A percentile compares a stretch with the other conserved stretches of the same genome.
phyloP scores from a whole-genome alignment of 2,888 invertebrate species.

The Ectropis crepuscularia region DNA sequence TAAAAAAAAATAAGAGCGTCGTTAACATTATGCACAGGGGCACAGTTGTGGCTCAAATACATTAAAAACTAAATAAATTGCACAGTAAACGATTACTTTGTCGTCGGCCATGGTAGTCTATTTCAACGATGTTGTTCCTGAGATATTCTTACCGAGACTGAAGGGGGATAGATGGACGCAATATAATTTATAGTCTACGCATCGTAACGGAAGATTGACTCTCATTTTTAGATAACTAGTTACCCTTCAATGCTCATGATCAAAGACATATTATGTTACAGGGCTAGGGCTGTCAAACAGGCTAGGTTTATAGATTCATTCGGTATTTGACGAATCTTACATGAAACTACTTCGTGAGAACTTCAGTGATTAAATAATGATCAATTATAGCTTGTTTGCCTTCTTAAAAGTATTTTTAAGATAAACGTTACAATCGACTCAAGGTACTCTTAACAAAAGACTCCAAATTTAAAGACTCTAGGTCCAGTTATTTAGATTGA shows the following conservation, averaged over 20 bases:
- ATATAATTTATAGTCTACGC: slow-evolving; percentile 67
- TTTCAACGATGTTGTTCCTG: slow-evolving; percentile 44
- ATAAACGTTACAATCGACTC: no score
- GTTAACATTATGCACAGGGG: slow-evolving; percentile 17
- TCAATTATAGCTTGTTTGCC: no score
- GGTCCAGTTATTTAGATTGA: no score
- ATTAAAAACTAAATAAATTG: background rate
- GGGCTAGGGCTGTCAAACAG: slow-evolving; percentile 58
- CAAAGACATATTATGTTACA: slow-evolving; percentile 65
- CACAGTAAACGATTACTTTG: slow-evolving; percentile 53
- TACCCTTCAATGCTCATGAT: slow-evolving; percentile 74
- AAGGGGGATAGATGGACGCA: slow-evolving; percentile 58
- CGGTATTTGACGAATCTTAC: background rate
- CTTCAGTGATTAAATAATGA: no score
- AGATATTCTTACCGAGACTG: slow-evolving; percentile 61
- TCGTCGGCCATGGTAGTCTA: slow-evolving; percentile 65
- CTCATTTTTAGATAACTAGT: slow-evolving; percentile 68
- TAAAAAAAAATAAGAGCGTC: slow-evolving; percentile 55
- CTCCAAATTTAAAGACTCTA: no score
- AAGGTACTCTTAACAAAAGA: no score
- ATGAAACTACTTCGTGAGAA: no score
- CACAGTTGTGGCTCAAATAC: background rate
- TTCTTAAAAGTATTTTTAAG: no score
- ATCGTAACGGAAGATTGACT: slow-evolving; percentile 70
- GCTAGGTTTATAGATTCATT: background rate